These are phyloP conservation scores for Protaetia brevitarsis DNA, from an alignment of 1,140 invertebrate species.

Conservation along the genomic window DNA sequence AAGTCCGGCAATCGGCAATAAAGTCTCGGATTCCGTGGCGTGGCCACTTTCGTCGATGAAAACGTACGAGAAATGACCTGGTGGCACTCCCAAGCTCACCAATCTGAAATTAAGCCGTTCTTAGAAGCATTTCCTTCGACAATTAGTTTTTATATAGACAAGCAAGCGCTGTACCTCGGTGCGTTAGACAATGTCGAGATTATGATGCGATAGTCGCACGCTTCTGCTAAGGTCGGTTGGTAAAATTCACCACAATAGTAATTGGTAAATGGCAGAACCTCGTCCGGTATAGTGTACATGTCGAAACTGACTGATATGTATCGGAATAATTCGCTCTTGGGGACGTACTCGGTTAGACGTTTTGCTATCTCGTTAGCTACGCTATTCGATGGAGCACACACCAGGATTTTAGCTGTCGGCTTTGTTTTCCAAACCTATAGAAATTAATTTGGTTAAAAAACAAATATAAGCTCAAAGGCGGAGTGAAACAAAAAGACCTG, in stretches of 20 bases:
- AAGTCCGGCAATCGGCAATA: conserved; percentile 64
- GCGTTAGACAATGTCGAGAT: conserved; percentile 36
- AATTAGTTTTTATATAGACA: conserved; percentile 36
- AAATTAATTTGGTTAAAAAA: conserved; percentile 5
- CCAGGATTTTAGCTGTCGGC: conserved; percentile 68
- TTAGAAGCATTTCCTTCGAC: conserved; percentile 48
- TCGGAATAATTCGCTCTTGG: conserved; percentile 31
- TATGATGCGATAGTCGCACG: conserved; percentile 34
- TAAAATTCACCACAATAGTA: conserved; percentile 28
- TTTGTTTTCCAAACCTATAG: conserved; percentile 32
- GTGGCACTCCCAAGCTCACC: conserved; percentile 55
- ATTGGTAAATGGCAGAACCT: conserved; percentile 33
- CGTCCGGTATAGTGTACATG: conserved; percentile 22
- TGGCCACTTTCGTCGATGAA: conserved; percentile 91
- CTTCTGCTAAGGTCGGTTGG: conserved; percentile 25
- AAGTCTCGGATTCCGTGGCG: conserved; percentile 82
- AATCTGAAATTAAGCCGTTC: conserved; percentile 43
- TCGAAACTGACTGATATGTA: conserved; percentile 30
- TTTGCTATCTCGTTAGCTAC: conserved; percentile 78
- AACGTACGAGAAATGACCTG: conserved; percentile 81
- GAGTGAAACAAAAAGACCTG: no score
- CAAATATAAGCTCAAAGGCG: no score
- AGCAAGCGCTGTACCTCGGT: conserved; percentile 25
- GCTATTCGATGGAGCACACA: conserved; percentile 76
- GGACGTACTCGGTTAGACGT: conserved; percentile 55